Base-by-base conservation (phyloP, 1,140 invertebrate species). In the Venustaconcha ellipsiformis region DNA sequence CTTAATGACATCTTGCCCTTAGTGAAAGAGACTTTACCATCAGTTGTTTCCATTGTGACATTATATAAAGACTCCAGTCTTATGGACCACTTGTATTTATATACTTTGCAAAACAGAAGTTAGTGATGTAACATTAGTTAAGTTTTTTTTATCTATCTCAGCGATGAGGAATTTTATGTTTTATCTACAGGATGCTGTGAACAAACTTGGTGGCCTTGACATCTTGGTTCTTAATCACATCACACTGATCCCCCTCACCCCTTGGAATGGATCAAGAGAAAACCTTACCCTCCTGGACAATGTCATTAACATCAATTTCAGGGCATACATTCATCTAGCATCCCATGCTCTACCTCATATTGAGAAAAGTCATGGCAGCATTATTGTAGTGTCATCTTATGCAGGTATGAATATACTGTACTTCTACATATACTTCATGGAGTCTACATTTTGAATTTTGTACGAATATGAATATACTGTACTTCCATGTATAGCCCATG, bases 201-300 rank as follows among this genome's bases (percentile, higher is more conserved):
- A 30, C 6, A 79, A 71, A 26, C 71, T 89, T 20, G 86, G 86
- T 59, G 86, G 86, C 0, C 71, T 89, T n/a, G 88, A 89, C 70
- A 81, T 81, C 17, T 66, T 89, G 23, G 84, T 89, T 5, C 72
- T 89, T 62, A 89, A 89, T 66, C 88, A 89, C 74, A 88, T 89
- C 66, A 70, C 82, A 20, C 26, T 76, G 0, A 81, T 83, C 17
- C 77, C 81, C 15, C 79, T 88, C 18, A 83, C 81, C 0, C 58
- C 78, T 11, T 89, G 86, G 84, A 73, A 59, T 15, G 87, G 88
- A 2, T 79, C 81, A 14, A n/a, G 18, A 0, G 72, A 84, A 11
- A 85, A 89, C 72, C 71, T 87, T 0, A 80, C 83, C 0, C 26
- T 75, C n/a, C 73, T 88, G 4, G 74, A 82, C 23, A 79, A 79